A percentile compares a stretch with the other conserved stretches of the same genome.
Evolutionary conservation across 2,888 invertebrate species (phyloP).

Genomic region (Anticlea derivata): DNA sequence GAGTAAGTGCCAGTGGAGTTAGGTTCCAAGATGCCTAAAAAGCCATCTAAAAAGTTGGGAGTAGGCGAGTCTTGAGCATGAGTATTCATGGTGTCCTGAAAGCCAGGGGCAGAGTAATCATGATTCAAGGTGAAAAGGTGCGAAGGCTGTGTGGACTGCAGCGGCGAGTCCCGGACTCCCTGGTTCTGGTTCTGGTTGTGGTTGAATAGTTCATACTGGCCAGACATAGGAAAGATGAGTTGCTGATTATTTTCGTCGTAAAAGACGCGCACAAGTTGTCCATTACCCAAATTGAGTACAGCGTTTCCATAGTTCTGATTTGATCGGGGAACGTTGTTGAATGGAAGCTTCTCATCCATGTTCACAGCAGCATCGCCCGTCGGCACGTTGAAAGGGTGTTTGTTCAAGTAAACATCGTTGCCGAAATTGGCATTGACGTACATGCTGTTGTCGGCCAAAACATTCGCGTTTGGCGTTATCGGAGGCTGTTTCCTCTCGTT

Average conservation of each 20-base stretch:
- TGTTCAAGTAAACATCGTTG: conserved; percentile 71
- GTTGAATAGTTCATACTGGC: conserved; percentile 77
- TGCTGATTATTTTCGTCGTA: conserved; percentile 79
- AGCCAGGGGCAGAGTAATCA: conserved; percentile 58
- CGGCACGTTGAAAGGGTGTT: conserved; percentile 64
- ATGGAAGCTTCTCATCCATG: conserved; percentile 64
- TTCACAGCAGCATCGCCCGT: conserved; percentile 55
- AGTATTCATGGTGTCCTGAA: conserved; percentile 56
- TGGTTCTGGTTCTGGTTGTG: conserved; percentile 64
- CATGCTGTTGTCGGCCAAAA: conserved; percentile 65
- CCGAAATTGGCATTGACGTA: conserved; percentile 62
- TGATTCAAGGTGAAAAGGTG: conserved; percentile 71
- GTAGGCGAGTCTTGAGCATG: conserved; percentile 57
- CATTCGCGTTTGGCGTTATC: conserved; percentile 53
- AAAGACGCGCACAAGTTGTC: conserved; percentile 70
- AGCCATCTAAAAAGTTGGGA: conserved; percentile 86
- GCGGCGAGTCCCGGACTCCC: conserved; percentile 63
- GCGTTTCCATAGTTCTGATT: conserved; percentile 75
- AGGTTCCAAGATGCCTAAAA: conserved; percentile 89
- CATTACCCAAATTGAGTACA: conserved; percentile 75
- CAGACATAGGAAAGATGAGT: conserved; percentile 73
- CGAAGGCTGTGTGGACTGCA: conserved; percentile 61
- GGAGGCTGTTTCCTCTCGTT: conserved; percentile 65
- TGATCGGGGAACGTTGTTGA: conserved; percentile 55
- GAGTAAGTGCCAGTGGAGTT: conserved; percentile 89